A percentile compares a stretch with the other conserved stretches of the same genome.
Conservation (phyloP, 1,140 invertebrate genomes). For the Oryctes rhinoceros region DNA sequence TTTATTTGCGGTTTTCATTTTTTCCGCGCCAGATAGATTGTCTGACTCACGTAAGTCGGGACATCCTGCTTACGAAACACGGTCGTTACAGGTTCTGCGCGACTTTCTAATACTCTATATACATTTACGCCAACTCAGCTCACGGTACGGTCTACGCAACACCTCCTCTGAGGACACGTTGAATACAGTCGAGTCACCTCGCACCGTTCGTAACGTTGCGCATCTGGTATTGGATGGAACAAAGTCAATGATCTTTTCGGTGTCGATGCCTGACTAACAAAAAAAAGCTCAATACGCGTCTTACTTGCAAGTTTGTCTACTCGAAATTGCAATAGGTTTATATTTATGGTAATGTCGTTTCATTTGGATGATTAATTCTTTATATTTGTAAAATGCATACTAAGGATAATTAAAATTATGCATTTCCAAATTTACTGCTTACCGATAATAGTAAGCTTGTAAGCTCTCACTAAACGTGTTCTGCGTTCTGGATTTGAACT, state of each 20-base stretch:
- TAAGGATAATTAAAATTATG: too few relatives aligned
- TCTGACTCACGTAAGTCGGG: background rate
- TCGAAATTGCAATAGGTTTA: too few relatives aligned
- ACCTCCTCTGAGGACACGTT: background rate
- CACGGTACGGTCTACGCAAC: background rate
- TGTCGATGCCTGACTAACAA: conserved; percentile 15
- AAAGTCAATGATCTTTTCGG: conserved; percentile 13
- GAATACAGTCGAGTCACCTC: background rate
- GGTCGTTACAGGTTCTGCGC: conserved; percentile 8
- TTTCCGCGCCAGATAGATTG: background rate
- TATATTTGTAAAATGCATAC: too few relatives aligned
- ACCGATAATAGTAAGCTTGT: too few relatives aligned
- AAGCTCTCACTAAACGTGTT: too few relatives aligned
- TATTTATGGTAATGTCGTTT: too few relatives aligned
- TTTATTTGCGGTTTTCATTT: too few relatives aligned
- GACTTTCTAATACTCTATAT: background rate
- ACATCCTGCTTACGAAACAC: conserved; percentile 21
- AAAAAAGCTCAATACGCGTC: background rate
- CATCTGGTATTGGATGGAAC: background rate
- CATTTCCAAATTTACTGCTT: too few relatives aligned
- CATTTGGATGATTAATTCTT: too few relatives aligned
- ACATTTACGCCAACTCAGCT: background rate
- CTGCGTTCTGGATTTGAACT: too few relatives aligned
- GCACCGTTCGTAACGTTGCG: background rate
- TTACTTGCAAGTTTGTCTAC: background rate